phyloP scores from a whole-genome alignment of 2,888 invertebrate species.

The Leucoma salicis region DNA sequence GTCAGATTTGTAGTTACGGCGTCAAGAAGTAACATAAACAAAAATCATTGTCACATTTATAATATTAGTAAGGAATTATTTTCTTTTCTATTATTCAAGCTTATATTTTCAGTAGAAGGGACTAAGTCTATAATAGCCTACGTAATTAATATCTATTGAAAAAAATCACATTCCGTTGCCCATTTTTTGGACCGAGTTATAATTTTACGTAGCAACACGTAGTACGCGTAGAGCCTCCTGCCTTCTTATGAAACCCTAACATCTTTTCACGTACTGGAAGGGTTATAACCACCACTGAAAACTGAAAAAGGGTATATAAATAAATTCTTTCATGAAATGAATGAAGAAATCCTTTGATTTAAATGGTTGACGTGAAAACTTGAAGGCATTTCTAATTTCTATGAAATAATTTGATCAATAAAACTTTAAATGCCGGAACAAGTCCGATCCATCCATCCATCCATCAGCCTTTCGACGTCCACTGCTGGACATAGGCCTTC shows the following conservation, averaged over 20 bases:
- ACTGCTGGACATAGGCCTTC: too few relatives aligned
- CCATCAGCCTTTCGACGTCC: too few relatives aligned
- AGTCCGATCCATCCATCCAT: too few relatives aligned
- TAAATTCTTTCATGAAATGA: background rate
- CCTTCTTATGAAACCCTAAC: slow-evolving; percentile 47
- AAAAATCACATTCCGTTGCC: background rate
- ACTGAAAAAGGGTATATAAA: slow-evolving; percentile 4
- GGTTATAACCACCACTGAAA: slow-evolving; percentile 59
- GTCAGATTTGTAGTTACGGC: too few relatives aligned
- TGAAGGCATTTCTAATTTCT: slow-evolving; percentile 1
- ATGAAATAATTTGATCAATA: background rate
- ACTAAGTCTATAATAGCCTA: too few relatives aligned
- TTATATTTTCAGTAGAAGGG: too few relatives aligned
- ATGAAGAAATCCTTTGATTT: background rate
- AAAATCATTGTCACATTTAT: too few relatives aligned
- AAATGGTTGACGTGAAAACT: background rate
- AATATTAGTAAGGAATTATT: too few relatives aligned
- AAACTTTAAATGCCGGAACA: too few relatives aligned
- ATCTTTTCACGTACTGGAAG: slow-evolving; percentile 75
- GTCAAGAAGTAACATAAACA: too few relatives aligned
- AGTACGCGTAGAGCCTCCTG: slow-evolving; percentile 40
- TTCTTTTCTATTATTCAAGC: too few relatives aligned
- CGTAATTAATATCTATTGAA: background rate
- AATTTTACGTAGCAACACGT: slow-evolving; percentile 26
- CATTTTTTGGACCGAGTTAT: slow-evolving; percentile 17